A percentile compares a stretch with the other conserved stretches of the same genome.
Evolutionary conservation across 1,140 invertebrate genomes (phyloP).

Genomic region (Mercenaria mercenaria): DNA sequence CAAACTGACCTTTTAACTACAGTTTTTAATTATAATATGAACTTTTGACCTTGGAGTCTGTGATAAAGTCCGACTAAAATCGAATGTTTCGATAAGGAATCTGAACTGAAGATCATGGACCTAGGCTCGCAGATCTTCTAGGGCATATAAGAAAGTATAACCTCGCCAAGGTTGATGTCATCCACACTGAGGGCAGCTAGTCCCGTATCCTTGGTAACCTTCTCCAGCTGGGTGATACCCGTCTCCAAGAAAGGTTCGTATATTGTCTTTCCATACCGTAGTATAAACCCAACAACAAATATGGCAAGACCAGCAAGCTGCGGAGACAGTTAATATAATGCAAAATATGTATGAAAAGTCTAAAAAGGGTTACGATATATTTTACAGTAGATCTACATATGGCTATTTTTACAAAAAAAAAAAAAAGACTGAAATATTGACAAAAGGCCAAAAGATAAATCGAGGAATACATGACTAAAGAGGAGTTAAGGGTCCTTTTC

Average conservation of each 20-base stretch:
- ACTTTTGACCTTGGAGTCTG: too few species aligned
- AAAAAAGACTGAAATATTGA: too few species aligned
- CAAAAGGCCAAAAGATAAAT: too few species aligned
- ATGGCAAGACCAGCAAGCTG: constrained; percentile 44
- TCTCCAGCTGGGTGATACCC: constrained; percentile 29
- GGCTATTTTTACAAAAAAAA: background rate
- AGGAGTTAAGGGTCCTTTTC: too few species aligned
- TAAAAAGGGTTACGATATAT: background rate
- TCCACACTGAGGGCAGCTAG: constrained; percentile 33
- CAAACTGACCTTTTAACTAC: too few species aligned
- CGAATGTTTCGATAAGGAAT: too few species aligned
- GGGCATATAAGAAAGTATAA: too few species aligned
- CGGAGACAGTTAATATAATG: background rate
- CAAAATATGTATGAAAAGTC: background rate
- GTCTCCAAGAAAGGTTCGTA: constrained; percentile 50
- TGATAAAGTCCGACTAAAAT: too few species aligned
- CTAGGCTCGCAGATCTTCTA: too few species aligned
- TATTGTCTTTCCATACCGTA: constrained; percentile 49
- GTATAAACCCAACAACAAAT: constrained; percentile 36
- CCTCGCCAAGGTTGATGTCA: constrained; percentile 49
- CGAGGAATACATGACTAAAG: too few species aligned
- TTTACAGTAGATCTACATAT: background rate
- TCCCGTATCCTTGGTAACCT: constrained; percentile 15
- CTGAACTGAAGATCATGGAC: too few species aligned
- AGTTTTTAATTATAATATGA: too few species aligned